These are phyloP conservation scores for Anseranas semipalmata DNA, from an alignment of 2,113 vertebrate species.

Conservation along the genomic window DNA sequence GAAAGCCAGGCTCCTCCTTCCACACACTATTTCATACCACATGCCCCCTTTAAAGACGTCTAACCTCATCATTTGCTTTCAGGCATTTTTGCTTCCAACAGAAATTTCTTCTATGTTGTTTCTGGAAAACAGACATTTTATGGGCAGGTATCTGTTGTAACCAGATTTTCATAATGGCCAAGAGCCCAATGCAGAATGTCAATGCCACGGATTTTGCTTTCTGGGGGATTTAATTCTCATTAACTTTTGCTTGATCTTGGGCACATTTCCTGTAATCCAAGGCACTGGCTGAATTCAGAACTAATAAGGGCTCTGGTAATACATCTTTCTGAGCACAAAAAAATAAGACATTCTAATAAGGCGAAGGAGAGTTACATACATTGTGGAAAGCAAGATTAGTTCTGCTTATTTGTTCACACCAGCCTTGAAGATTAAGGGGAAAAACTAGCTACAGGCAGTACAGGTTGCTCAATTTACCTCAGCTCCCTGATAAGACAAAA, in stretches of 20 bases:
- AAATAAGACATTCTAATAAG: background rate
- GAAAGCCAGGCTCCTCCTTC: background rate
- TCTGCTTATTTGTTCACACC: background rate
- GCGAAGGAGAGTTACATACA: background rate
- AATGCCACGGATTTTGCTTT: background rate
- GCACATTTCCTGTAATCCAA: background rate
- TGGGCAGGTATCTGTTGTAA: background rate
- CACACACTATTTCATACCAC: background rate
- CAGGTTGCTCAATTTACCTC: background rate
- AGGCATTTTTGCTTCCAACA: background rate
- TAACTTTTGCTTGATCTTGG: background rate
- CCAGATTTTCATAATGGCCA: background rate
- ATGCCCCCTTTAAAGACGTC: background rate
- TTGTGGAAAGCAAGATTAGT: background rate
- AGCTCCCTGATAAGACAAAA: background rate
- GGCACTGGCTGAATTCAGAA: background rate
- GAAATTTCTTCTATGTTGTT: background rate
- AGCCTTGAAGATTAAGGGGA: background rate
- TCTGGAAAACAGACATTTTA: background rate
- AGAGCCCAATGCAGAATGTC: background rate
- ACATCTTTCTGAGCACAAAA: background rate
- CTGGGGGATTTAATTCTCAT: background rate
- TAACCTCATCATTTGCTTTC: background rate
- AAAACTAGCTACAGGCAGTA: background rate
- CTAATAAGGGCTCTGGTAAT: background rate